These are phyloP conservation scores for Brachirus orientalis DNA, from an alignment of 2,113 vertebrate species.

Conservation along the genomic window DNA sequence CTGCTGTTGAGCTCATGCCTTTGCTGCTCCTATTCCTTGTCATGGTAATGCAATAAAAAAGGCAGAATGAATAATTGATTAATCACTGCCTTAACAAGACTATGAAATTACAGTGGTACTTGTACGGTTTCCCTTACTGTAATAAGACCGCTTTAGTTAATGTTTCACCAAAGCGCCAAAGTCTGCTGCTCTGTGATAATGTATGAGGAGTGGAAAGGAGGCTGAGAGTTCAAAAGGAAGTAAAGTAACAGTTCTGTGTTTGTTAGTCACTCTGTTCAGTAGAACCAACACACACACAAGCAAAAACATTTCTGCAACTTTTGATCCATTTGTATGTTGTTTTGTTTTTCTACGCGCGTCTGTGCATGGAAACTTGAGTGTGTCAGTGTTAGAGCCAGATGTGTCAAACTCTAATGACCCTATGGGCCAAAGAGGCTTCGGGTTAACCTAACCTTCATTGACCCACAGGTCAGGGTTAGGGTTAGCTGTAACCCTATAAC, in stretches of 20 bases:
- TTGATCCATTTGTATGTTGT: too few relatives aligned
- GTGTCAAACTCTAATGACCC: too few relatives aligned
- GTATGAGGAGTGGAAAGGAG: conserved; percentile 49
- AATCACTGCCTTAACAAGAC: conserved; percentile 61
- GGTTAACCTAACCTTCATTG: too few relatives aligned
- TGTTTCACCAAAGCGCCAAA: conserved; percentile 43
- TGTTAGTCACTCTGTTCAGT: conserved; percentile 58
- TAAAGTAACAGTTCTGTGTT: conserved; percentile 64
- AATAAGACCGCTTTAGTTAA: conserved; percentile 58
- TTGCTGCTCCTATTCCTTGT: conserved; percentile 33
- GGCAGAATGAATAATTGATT: conserved; percentile 67
- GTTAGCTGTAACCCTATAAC: too few relatives aligned
- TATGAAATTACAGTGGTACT: conserved; percentile 59
- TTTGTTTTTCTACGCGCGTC: too few relatives aligned
- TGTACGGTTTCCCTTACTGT: conserved; percentile 45
- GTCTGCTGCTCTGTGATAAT: conserved; percentile 54
- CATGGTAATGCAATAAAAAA: conserved; percentile 49
- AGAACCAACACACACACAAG: conserved; percentile 33
- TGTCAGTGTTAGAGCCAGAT: too few relatives aligned
- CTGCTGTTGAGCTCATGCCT: background rate
- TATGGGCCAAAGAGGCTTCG: too few relatives aligned
- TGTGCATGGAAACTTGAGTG: too few relatives aligned
- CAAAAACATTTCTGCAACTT: conserved; percentile 24
- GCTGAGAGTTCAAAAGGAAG: too few relatives aligned
- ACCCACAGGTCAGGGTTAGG: too few relatives aligned